Evolutionary conservation across 1,140 invertebrate species (phyloP), one percentile per base, ranked within the genome.

Genomic region (Centruroides vittatus): DNA sequence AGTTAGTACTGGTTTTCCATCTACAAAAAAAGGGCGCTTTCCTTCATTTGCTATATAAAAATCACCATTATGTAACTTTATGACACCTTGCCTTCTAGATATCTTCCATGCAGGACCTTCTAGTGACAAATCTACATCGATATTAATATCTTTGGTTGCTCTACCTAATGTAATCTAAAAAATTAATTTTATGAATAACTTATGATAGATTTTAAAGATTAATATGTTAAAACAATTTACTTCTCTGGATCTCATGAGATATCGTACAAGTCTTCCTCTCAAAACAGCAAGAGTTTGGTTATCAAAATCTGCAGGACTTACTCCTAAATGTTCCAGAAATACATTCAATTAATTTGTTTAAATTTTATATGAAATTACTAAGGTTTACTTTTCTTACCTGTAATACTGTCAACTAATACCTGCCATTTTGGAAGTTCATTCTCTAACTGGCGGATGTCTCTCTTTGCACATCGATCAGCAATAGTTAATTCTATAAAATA

Each of bases 11-110:
- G 92, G 89, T 66, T 86, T 82, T 4, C 93, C 91, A 73, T 98
- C 92, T 5, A 98, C 87, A 73, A 89, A 94, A 65, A 98, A 88
- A 0, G 92, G 85, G 64, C 93, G 74, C 71, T 95, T 95, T n/a
- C 93, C 94, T 73, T 96, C 89, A 61, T 95, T 97, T 4, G 86
- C 84, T 60, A 98, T 79, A 68, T 90, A 88, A 73, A 98, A 98
- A 70, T 98, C 93, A 0, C 93, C 93, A 68, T 86, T 93, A 72
- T 89, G 90, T 55, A 98, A 77, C 57, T 92, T 86, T 61, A 95
- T 93, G 3, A 90, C 87, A 10, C 86, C 91, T 75, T 95, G 90
- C 61, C 84, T 78, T 49, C 89, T 77, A 0, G 89, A 93, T 36
- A 93, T 83, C 67, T 79, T 79, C 71, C 73, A 75, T 3, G 78